Evolutionary conservation across 2,888 invertebrate species (phyloP), one percentile per base, ranked within the genome.

Genomic region (Meta bourneti): DNA sequence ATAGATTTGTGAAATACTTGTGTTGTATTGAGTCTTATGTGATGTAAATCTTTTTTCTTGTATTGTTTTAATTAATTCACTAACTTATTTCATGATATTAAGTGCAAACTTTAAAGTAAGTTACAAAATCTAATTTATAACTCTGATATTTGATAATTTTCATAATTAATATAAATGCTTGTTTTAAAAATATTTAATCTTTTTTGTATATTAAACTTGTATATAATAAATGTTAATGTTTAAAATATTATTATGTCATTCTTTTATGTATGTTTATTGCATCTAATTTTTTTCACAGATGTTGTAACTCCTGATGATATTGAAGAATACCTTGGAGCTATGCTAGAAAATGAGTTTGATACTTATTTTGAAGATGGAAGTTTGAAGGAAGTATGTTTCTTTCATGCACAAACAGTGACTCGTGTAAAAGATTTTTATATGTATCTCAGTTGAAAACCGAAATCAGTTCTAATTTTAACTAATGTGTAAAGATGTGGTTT

Each of bases 321-420:
- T 54, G 91, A 82, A 78, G 83, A 87, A 0, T 87, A 91, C 48
- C 71, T 91, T 71, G 91, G 91, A 19, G 19, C 70, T 13, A 91
- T 91, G 91, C 51, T 91, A 9, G 91, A 91, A 72, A 91, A 82
- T 82, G 91, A 91, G 78, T 91, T 91, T 69, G 79, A 91, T n/a
- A 91, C 87, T 7, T 82, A 87, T 61, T 91, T 87, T 87, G 91
- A 91, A 78, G 91, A 91, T 78, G 87, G 82, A 9, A 91, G 91
- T 34, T 61, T 91, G 74, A 16, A 34, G 49, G 61, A 87, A 48
- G 91, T 91, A 81, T 49, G 61, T 80, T 54, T 1, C 13, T 80
- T n/a, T 77, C 6, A 34, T 34, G 34, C 34, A 34, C 1, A 34
- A 34, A 34, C 34, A 34, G 1, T 34, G 34, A 34, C 34, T 86